A percentile compares a stretch with the other conserved stretches of the same genome.
Conservation (phyloP, 2,797 vertebrate species). For the Triplophysa yarkandensis region DNA sequence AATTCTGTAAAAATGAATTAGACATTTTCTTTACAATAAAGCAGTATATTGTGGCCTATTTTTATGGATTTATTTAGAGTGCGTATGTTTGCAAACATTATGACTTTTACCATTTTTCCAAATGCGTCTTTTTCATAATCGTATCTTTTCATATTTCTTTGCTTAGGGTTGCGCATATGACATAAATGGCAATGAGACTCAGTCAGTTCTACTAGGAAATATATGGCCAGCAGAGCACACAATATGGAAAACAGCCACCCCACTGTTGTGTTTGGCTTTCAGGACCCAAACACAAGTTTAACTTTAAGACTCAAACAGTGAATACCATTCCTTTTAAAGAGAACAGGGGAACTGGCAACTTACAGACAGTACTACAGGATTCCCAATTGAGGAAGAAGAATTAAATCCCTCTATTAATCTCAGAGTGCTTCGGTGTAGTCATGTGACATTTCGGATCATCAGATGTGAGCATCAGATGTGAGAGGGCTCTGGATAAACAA, state of each 20-base stretch:
- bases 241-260: conserved; percentile 71
- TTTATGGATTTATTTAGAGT: too few relatives aligned
- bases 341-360: conserved; percentile 66
- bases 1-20: too few relatives aligned
- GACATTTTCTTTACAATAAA: too few relatives aligned
- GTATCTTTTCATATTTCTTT: background rate
- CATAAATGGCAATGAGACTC: conserved; percentile 74
- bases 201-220: conserved; percentile 47
- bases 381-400: conserved; percentile 70
- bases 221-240: conserved; percentile 66
- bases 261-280: conserved; percentile 74
- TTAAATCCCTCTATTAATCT: conserved; percentile 38
- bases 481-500: too few relatives aligned
- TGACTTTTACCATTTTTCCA: too few relatives aligned
- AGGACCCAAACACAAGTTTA: conserved; percentile 75
- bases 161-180: conserved; percentile 47
- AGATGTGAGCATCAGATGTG: too few relatives aligned
- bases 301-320: conserved; percentile 66
- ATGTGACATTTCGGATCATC: background rate
- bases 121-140: background rate
- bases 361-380: conserved; percentile 55
- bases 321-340: conserved; percentile 94
- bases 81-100: too few relatives aligned
- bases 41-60: too few relatives aligned
- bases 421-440: background rate